phyloP scores from a whole-genome alignment of 2,888 invertebrate genomes.

The Ectemnius lituratus region DNA sequence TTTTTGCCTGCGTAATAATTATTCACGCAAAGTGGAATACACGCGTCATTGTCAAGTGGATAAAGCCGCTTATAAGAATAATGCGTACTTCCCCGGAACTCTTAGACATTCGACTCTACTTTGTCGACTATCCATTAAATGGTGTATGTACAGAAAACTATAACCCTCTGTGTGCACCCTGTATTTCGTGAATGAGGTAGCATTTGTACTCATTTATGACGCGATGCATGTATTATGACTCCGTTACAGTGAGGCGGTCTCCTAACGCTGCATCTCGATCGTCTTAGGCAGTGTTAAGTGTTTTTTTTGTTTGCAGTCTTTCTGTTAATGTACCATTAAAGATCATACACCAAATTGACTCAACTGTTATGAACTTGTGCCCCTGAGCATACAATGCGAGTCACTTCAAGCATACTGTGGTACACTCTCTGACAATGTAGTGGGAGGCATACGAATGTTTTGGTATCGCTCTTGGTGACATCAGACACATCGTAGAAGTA shows the following conservation, averaged over 20 bases:
- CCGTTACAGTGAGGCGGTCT: constrained; percentile 49
- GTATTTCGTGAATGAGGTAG: constrained; percentile 76
- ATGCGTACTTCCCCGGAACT: constrained; percentile 8
- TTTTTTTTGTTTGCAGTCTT: constrained; percentile 20
- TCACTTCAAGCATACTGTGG: too few relatives aligned
- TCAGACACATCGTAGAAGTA: too few relatives aligned
- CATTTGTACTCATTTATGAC: constrained; percentile 75
- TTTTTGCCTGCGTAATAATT: neutral
- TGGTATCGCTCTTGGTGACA: too few relatives aligned
- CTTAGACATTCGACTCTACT: constrained; percentile 28
- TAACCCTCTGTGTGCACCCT: constrained; percentile 74
- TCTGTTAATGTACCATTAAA: neutral
- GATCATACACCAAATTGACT: neutral
- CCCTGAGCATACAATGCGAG: neutral
- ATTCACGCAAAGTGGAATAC: neutral
- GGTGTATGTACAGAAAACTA: constrained; percentile 67
- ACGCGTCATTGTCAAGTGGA: neutral
- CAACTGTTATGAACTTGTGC: neutral
- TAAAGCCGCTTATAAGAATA: neutral
- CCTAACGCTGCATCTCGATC: constrained; percentile 2
- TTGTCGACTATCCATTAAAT: constrained; percentile 63
- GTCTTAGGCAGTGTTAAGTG: constrained; percentile 35
- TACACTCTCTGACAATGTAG: too few relatives aligned
- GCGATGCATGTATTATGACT: constrained; percentile 64
- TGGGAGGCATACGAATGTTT: too few relatives aligned